Base-by-base conservation (phyloP, 53 echinoderm and acorn worm species). In the Echinarachnius parma region DNA sequence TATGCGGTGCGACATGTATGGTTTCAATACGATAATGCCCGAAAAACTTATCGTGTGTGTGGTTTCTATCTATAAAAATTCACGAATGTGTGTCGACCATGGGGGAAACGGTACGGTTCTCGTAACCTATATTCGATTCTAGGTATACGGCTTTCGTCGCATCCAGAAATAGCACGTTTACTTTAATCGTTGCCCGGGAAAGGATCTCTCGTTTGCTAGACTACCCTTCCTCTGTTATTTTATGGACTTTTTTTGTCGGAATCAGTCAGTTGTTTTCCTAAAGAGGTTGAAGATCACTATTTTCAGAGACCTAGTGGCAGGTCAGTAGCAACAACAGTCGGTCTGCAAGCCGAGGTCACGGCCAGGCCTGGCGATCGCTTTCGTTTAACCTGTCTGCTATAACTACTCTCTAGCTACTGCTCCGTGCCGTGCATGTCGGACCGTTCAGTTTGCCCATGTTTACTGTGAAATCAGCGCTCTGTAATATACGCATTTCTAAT, bases 281-380 rank as follows among this genome's bases (percentile, higher is more conserved):
- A n/a, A 31, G 34, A 68, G 31, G 52, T 32, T 31, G 32, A 68
- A 30, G 68, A 32, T 50, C 49, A 68, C 52, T 68, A 34, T 68
- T 68, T 68, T 28, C 16, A 52, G 53, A 68, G 68, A 22, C 50
- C 49, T 52, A 50, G 68, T 68, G 32, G 68, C 68, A 68, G 68
- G 68, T 68, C 68, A 52, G 68, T 68, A 72, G 56, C 74, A n/a
- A n/a, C n/a, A n/a, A n/a, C n/a, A 56, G 56, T 29, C 74, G 28
- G 74, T 72, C 56, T 72, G 74, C 74, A 57, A 39, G 35, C 55
- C 56, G 74, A 37, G 74, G 74, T 72, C 74, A 72, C 74, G 74
- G 74, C 74, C 74, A 56, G 52, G 48, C 52, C 52, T 68, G 50
- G 34, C 68, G 50, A 68, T n/a, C n/a, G n/a, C n/a, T n/a, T n/a